phyloP scores from a whole-genome alignment of 2,797 vertebrate species.

The Labroides dimidiatus region DNA sequence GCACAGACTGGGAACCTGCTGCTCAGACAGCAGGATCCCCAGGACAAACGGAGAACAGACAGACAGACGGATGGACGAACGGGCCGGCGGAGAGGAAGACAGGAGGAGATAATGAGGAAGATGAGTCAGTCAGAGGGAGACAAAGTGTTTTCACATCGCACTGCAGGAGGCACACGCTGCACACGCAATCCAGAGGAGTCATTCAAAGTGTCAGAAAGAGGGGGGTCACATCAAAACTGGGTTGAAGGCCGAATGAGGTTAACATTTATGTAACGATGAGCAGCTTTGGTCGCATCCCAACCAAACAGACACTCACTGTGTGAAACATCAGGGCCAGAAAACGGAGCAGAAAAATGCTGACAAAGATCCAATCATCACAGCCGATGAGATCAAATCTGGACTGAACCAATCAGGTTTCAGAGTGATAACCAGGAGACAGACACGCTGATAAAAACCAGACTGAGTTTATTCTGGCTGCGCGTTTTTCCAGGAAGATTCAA shows the following conservation, averaged over 20 bases:
- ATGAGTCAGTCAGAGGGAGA: constrained; percentile 19
- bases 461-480: constrained; percentile 12
- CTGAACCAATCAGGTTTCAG: constrained; percentile 24
- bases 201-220: no score
- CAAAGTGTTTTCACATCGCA: background rate
- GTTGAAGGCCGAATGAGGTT: no score
- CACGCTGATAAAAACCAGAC: constrained; percentile 35
- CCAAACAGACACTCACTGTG: no score
- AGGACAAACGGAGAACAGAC: constrained; percentile 74
- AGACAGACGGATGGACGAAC: constrained; percentile 12
- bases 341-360: background rate
- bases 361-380: constrained; percentile 6
- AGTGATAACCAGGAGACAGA: no score
- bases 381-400: background rate
- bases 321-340: no score
- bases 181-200: no score
- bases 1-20: constrained; percentile 64
- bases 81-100: no score
- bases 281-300: no score
- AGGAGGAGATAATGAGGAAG: constrained; percentile 30
- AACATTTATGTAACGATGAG: no score
- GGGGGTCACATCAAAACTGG: no score
- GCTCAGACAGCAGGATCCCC: constrained; percentile 76
- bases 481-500: constrained; percentile 6
- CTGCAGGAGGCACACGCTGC: background rate